These are phyloP conservation scores for Lordiphosa collinella DNA, from an alignment of 1,140 invertebrate species.

Conservation along the genomic window DNA sequence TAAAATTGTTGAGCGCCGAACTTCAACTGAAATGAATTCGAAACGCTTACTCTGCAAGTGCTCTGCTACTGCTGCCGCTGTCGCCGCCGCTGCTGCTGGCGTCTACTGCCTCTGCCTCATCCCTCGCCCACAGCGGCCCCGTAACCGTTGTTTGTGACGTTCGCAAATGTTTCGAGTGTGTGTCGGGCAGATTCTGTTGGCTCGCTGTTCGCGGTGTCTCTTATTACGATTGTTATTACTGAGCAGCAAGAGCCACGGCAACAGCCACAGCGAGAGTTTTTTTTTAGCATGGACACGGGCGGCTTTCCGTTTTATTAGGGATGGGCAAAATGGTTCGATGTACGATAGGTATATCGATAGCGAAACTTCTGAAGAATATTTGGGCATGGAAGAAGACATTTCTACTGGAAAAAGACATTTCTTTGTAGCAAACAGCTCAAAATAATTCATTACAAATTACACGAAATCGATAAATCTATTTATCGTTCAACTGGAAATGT, in stretches of 20 bases:
- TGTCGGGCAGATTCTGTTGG: neutral
- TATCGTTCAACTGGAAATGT: too few species aligned
- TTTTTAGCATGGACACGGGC: constrained; percentile 3
- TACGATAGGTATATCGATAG: too few species aligned
- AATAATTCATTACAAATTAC: too few species aligned
- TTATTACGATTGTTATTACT: neutral
- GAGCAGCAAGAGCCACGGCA: constrained; percentile 2
- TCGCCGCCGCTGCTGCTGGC: neutral
- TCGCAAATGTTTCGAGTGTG: constrained; percentile 5
- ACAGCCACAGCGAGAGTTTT: constrained; percentile 6
- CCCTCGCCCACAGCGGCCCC: neutral
- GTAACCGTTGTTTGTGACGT: constrained; percentile 3
- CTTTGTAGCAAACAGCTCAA: too few species aligned
- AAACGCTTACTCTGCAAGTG: neutral
- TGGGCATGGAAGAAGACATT: too few species aligned
- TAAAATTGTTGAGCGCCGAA: too few species aligned
- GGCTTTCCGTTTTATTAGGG: constrained; percentile 7
- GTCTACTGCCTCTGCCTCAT: neutral
- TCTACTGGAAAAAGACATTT: too few species aligned
- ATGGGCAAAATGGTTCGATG: neutral
- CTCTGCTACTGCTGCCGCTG: constrained; percentile 1
- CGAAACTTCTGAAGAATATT: too few species aligned
- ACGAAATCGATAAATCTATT: too few species aligned
- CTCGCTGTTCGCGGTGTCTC: neutral
- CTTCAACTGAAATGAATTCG: too few species aligned